Conservation (phyloP, 2,113 vertebrate genomes). For the Theristicus caerulescens region DNA sequence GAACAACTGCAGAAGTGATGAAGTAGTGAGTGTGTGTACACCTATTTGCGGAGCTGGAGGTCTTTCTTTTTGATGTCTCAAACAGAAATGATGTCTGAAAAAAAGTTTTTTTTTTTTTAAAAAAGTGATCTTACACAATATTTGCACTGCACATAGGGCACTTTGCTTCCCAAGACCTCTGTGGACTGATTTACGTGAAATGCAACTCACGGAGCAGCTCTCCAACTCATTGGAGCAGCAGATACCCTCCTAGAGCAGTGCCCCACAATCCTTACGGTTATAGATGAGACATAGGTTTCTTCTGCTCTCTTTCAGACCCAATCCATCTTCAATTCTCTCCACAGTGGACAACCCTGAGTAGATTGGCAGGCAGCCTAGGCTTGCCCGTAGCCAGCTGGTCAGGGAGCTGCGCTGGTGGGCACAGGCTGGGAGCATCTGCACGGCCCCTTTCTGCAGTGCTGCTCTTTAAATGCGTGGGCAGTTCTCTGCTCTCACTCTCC, state of each 20-base stretch:
- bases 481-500: background rate
- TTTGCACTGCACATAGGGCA: rapidly evolving
- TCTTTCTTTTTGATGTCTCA: background rate
- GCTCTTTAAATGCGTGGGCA: background rate
- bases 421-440: rapidly evolving
- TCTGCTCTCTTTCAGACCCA: background rate
- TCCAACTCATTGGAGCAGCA: background rate
- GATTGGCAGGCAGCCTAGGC: background rate
- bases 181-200: background rate
- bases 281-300: rapidly evolving
- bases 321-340: background rate
- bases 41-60: background rate
- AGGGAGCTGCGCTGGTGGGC: background rate
- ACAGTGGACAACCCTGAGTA: background rate
- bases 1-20: background rate
- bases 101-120: background rate
- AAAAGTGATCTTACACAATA: background rate
- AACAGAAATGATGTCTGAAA: background rate
- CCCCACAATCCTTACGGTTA: background rate
- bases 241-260: background rate
- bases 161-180: background rate
- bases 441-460: rapidly evolving
- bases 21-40: background rate
- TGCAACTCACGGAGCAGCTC: no score
- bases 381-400: rapidly evolving